Percentiles rank a stretch among this genome's conserved stretches.
phyloP scores from a whole-genome alignment of 2,113 vertebrate genomes.

The Otis tarda region DNA sequence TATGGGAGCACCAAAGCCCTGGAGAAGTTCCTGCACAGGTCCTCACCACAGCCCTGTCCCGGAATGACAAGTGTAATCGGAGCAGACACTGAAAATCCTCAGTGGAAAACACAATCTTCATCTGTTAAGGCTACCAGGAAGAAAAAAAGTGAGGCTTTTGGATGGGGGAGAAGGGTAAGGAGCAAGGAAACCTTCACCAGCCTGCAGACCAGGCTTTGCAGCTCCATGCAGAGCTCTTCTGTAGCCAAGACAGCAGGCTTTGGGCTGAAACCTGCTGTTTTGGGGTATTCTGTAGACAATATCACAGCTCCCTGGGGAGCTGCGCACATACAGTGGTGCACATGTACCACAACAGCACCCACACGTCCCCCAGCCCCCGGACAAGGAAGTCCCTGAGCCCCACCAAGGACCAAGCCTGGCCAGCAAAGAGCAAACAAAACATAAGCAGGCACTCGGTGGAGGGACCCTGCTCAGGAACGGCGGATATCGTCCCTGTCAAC shows the following conservation, averaged over 20 bases:
- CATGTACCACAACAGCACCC: fast-evolving
- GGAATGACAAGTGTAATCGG: fast-evolving
- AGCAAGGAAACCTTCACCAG: not conserved
- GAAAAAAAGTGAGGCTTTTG: not conserved
- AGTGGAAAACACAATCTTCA: not conserved
- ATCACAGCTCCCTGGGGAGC: not conserved
- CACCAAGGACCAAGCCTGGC: not conserved
- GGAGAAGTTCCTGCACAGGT: not conserved
- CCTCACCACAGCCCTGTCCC: not conserved
- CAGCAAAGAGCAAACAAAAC: not conserved
- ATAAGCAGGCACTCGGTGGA: fast-evolving
- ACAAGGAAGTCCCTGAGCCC: not conserved
- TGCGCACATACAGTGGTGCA: not conserved
- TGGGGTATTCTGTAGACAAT: not conserved
- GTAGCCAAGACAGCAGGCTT: not conserved
- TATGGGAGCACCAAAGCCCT: not conserved
- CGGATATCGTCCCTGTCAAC: not conserved
- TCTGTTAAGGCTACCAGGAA: not conserved
- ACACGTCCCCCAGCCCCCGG: not conserved
- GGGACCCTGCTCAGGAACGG: not conserved
- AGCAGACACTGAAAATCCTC: not conserved
- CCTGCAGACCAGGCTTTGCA: not conserved
- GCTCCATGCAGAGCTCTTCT: not conserved
- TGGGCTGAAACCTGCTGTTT: not conserved
- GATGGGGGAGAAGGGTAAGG: too few relatives aligned